Evolutionary conservation across 2,888 invertebrate genomes (phyloP).

Genomic region (Tholera decimalis): DNA sequence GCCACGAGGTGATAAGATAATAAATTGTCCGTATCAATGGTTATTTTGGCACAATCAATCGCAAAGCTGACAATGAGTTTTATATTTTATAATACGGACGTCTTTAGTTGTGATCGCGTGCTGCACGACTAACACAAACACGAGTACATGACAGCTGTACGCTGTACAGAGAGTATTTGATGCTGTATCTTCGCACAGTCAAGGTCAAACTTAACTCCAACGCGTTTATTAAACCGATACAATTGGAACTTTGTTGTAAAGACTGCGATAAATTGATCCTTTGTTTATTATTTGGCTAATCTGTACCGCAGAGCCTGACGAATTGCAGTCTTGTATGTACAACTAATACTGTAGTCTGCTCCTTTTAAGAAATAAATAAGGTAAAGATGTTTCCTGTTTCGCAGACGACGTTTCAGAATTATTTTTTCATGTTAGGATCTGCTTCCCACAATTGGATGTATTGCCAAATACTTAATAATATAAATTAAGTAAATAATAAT

Average conservation of each 20-base stretch:
- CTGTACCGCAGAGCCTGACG: slow-evolving; percentile 30
- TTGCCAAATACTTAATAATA: background rate
- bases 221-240: slow-evolving; percentile 55
- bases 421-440: background rate
- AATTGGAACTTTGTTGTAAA: slow-evolving; percentile 55
- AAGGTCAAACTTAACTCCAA: slow-evolving; percentile 63
- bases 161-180: too few relatives aligned
- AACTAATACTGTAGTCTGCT: slow-evolving; percentile 9
- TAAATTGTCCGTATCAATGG: slow-evolving; percentile 21
- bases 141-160: slow-evolving; percentile 50
- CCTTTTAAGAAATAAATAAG: slow-evolving; percentile 7
- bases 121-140: slow-evolving; percentile 53
- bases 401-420: background rate
- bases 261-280: slow-evolving; percentile 57
- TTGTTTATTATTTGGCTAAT: slow-evolving; percentile 52
- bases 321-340: slow-evolving; percentile 25
- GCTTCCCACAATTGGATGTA: background rate
- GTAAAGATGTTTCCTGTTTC: slow-evolving; percentile 1
- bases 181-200: slow-evolving; percentile 60
- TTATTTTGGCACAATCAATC: slow-evolving; percentile 49
- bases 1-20: slow-evolving; percentile 13
- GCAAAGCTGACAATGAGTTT: slow-evolving; percentile 26
- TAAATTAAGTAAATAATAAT: background rate
- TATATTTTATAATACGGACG: slow-evolving; percentile 31
- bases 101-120: slow-evolving; percentile 66